Evolutionary conservation across 2,888 invertebrate species (phyloP).

Genomic region (Drosophila colorata): DNA sequence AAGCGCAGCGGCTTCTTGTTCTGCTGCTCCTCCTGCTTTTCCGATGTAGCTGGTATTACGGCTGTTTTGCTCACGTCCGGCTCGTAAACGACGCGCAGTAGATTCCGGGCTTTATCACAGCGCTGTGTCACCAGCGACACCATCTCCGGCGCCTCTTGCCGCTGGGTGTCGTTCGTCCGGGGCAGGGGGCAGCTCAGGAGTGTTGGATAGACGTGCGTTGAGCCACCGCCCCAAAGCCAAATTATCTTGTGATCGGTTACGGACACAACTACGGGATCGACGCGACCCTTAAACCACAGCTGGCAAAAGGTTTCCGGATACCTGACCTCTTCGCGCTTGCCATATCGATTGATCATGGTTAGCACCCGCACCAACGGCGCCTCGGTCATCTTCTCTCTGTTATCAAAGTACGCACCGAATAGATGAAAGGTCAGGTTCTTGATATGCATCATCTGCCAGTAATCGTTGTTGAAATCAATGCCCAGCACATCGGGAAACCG

Average conservation of each 20-base stretch:
- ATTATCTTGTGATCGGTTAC: constrained; percentile 95
- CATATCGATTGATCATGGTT: constrained; percentile 94
- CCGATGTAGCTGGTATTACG: background rate
- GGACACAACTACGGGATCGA: constrained; percentile 91
- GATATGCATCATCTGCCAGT: constrained; percentile 94
- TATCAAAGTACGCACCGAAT: constrained; percentile 95
- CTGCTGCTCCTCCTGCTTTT: background rate
- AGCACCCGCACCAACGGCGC: constrained; percentile 93
- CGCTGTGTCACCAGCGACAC: constrained; percentile 92
- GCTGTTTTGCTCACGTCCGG: constrained; percentile 83
- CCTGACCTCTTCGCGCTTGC: constrained; percentile 85
- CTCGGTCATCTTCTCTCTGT: constrained; percentile 89
- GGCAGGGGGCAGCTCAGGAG: constrained; percentile 94
- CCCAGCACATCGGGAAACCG: constrained; percentile 90
- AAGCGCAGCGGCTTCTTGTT: constrained; percentile 14
- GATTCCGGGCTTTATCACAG: constrained; percentile 93
- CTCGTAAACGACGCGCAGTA: constrained; percentile 92
- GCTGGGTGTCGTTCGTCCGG: constrained; percentile 69
- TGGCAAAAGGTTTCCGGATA: constrained; percentile 89
- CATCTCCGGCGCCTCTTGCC: constrained; percentile 79
- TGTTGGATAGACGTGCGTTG: constrained; percentile 94
- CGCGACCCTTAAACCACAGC: constrained; percentile 93
- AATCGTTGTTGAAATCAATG: constrained; percentile 95
- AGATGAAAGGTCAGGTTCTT: constrained; percentile 93
- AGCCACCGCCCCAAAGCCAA: constrained; percentile 96